phyloP scores from a whole-genome alignment of 2,797 vertebrate genomes.

The Gobionotothen gibberifrons region DNA sequence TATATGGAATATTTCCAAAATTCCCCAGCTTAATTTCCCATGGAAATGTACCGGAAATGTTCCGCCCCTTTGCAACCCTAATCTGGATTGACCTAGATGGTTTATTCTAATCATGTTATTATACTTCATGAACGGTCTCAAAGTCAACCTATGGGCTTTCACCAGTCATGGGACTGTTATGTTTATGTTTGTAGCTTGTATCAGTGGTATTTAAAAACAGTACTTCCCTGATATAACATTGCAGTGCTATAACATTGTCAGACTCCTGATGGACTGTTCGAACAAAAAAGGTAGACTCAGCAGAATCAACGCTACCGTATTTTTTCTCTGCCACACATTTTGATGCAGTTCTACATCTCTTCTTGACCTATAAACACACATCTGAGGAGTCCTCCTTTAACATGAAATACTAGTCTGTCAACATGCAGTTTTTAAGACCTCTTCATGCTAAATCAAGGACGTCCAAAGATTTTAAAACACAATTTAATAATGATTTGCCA shows the following conservation, averaged over 20 bases:
- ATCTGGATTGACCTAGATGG: background rate
- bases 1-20: no score
- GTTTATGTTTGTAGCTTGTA: background rate
- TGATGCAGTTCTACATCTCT: no score
- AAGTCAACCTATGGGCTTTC: background rate
- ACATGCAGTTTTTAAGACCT: background rate
- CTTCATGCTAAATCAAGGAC: background rate
- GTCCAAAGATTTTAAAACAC: constrained; percentile 4
- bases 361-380: no score
- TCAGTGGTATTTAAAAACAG: background rate
- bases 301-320: background rate
- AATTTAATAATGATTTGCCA: background rate
- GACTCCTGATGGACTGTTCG: background rate
- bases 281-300: background rate
- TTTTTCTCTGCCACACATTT: no score
- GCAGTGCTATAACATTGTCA: background rate
- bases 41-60: no score
- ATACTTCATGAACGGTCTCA: background rate
- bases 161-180: background rate
- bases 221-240: background rate
- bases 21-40: no score
- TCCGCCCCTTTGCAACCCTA: no score
- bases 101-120: background rate
- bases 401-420: background rate
- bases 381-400: background rate